Percentiles rank a stretch among this genome's conserved stretches.
Evolutionary conservation across 2,888 invertebrate genomes (phyloP).

Genomic region (Thumatha senex): DNA sequence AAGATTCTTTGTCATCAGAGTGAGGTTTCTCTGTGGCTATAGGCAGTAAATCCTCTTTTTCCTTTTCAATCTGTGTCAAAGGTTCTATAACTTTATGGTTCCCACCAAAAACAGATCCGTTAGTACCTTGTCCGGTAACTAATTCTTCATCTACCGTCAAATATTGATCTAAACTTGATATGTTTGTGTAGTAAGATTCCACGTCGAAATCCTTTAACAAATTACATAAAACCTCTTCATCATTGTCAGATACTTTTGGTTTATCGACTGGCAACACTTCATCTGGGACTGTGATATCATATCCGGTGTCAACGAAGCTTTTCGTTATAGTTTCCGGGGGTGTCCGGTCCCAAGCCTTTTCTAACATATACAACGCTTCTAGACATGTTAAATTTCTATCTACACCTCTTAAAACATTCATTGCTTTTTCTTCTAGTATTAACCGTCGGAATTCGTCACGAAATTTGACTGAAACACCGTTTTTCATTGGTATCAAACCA

Average conservation of each 20-base stretch:
- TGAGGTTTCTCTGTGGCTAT: constrained; percentile 45
- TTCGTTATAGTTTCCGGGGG: constrained; percentile 41
- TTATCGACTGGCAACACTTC: constrained; percentile 14
- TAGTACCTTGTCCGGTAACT: constrained; percentile 52
- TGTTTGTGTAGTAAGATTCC: constrained; percentile 44
- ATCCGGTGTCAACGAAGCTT: constrained; percentile 45
- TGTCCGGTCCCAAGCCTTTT: constrained; percentile 48
- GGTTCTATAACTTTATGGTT: constrained; percentile 45
- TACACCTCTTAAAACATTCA: constrained; percentile 43
- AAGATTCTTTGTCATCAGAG: constrained; percentile 33
- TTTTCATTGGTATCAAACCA: constrained; percentile 50
- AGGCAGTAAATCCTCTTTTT: constrained; percentile 41
- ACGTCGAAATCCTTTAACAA: constrained; percentile 48
- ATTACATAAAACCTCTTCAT: constrained; percentile 44
- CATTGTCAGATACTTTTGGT: constrained; percentile 39
- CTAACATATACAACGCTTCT: constrained; percentile 49
- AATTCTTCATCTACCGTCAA: constrained; percentile 54
- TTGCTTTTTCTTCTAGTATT: constrained; percentile 45
- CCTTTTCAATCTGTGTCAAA: constrained; percentile 16
- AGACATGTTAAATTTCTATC: constrained; percentile 50
- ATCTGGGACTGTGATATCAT: constrained; percentile 40
- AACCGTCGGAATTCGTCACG: constrained; percentile 46
- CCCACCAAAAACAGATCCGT: constrained; percentile 52
- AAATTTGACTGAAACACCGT: constrained; percentile 46
- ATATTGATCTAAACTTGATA: constrained; percentile 45